These are phyloP conservation scores for Allolobophora icterica DNA, from an alignment of 2,888 invertebrate species.

Conservation along the genomic window DNA sequence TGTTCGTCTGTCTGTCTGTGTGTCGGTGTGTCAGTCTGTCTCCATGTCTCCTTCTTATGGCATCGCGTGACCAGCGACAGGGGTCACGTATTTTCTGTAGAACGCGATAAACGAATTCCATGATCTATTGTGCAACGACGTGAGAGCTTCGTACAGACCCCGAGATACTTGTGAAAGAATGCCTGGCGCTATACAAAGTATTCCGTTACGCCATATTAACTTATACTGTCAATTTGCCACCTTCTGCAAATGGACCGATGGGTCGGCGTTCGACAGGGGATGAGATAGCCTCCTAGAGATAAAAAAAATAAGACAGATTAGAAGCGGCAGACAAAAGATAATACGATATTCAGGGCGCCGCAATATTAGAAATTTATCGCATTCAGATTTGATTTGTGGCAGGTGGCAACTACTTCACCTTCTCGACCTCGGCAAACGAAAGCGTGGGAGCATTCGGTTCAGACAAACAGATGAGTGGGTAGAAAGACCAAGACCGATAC, in stretches of 20 bases:
- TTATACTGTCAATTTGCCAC: slow-evolving; percentile 7
- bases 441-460: neutral
- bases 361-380: neutral
- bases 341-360: neutral
- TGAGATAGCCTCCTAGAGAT: neutral
- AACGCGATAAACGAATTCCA: slow-evolving; percentile 11
- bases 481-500: too few species aligned
- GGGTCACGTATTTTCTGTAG: neutral
- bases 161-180: neutral
- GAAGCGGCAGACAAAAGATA: neutral
- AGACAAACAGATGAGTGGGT: too few species aligned
- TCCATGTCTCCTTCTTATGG: neutral
- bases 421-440: neutral
- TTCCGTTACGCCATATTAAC: slow-evolving; percentile 17
- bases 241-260: neutral
- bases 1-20: neutral
- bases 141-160: neutral
- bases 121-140: slow-evolving; percentile 17
- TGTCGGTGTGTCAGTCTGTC: neutral
- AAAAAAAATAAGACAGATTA: too few species aligned
- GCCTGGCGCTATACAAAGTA: neutral
- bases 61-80: neutral
- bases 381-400: neutral
- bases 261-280: neutral
- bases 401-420: too few species aligned